Percentiles rank a stretch among this genome's conserved stretches.
These are phyloP conservation scores for Malurus cyaneus DNA, from an alignment of 2,113 vertebrate genomes.

Conservation along the genomic window DNA sequence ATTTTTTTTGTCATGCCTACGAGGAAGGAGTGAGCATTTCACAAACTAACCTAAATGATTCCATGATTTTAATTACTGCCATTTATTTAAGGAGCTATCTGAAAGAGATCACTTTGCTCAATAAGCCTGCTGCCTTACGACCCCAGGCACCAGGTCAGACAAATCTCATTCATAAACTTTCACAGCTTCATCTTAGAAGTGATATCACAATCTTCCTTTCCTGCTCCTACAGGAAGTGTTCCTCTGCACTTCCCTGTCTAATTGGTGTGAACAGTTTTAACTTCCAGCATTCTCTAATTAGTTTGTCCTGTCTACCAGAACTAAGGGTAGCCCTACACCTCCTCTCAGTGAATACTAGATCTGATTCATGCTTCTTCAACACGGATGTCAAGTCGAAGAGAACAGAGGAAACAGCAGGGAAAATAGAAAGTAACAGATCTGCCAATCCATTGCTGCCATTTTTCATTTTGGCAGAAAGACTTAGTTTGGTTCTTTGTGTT, in stretches of 20 bases:
- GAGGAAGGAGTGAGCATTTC: neutral
- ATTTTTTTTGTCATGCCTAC: neutral
- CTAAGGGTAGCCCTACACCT: neutral
- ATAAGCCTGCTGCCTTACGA: neutral
- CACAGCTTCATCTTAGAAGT: neutral
- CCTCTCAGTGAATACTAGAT: neutral
- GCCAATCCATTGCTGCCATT: neutral
- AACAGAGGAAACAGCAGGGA: neutral
- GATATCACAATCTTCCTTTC: neutral
- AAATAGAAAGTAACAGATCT: neutral
- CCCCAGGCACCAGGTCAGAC: neutral
- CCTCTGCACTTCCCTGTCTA: neutral
- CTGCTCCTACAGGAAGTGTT: neutral
- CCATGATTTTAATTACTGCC: neutral
- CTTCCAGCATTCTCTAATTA: neutral
- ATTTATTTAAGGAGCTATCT: neutral
- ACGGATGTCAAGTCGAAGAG: neutral
- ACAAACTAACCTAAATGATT: neutral
- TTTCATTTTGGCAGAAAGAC: neutral
- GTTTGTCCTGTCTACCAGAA: neutral
- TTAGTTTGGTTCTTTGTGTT: neutral
- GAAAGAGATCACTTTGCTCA: neutral
- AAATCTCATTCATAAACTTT: neutral
- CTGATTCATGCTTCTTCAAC: neutral
- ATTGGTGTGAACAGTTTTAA: neutral